phyloP scores from a whole-genome alignment of 2,888 invertebrate genomes.

The Himalopsyche anomala region DNA sequence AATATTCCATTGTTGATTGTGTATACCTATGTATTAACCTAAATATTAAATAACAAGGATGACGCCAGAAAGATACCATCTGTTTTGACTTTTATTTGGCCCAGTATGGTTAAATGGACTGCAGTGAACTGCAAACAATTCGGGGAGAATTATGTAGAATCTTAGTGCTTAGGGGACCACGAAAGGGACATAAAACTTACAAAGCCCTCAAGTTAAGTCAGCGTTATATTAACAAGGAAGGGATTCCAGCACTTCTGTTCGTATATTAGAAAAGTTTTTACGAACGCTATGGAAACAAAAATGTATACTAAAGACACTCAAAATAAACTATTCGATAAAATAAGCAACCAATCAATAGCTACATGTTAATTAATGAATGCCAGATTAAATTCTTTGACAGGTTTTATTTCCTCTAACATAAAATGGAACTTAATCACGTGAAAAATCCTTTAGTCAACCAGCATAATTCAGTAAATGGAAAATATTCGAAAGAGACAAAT shows the following conservation, averaged over 20 bases:
- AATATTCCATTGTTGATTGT: neutral
- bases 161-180: conserved; percentile 16
- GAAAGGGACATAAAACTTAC: conserved; percentile 22
- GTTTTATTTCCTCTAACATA: neutral
- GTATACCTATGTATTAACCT: neutral
- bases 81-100: conserved; percentile 21
- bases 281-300: neutral
- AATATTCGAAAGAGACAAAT: no score
- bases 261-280: conserved; percentile 11
- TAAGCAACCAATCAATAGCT: neutral
- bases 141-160: conserved; percentile 24
- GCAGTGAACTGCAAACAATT: conserved; percentile 43
- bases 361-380: neutral
- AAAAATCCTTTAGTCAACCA: neutral
- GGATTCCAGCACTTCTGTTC: conserved; percentile 1
- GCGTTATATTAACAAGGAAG: conserved; percentile 10
- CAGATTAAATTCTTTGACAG: neutral
- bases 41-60: neutral
- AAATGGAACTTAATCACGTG: neutral
- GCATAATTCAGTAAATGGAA: neutral
- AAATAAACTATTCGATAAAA: neutral
- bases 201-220: conserved; percentile 41
- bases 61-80: neutral
- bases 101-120: conserved; percentile 21
- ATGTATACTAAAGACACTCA: neutral